Evolutionary conservation across 64 coral and sea anemone genomes (phyloP).

Genomic region (Pachyseris speciosa): DNA sequence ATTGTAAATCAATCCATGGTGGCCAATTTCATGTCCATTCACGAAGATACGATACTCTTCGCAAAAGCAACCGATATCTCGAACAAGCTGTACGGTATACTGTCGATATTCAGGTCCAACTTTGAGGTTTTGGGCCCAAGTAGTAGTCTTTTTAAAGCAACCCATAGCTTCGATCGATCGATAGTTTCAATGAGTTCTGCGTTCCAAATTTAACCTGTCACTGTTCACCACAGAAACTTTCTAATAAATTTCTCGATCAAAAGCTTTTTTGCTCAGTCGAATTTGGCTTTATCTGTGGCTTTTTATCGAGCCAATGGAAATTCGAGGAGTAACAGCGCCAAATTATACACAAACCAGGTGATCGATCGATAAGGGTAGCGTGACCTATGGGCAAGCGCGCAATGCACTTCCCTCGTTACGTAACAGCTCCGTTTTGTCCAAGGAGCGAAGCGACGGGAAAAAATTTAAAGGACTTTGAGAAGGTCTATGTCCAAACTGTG

Average conservation of each 20-base stretch:
- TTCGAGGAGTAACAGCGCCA: background rate
- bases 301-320: background rate
- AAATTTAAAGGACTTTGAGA: no score
- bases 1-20: conserved; percentile 73
- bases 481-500: no score
- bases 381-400: no score
- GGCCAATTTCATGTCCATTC: conserved; percentile 62
- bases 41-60: conserved; percentile 92
- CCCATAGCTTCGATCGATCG: conserved; percentile 20
- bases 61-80: conserved; percentile 60
- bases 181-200: background rate
- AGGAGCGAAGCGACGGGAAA: no score
- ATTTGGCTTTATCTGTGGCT: no score
- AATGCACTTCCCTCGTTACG: no score
- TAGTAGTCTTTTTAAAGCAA: conserved; percentile 74
- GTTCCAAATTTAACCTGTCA: background rate
- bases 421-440: no score
- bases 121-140: conserved; percentile 86
- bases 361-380: background rate
- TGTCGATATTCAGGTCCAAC: conserved; percentile 75
- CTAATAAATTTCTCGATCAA: background rate
- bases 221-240: background rate
- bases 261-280: background rate
- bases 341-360: background rate
- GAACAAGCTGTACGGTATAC: conserved; percentile 76